These are phyloP conservation scores for Dromius quadrimaculatus DNA, from an alignment of 2,888 invertebrate genomes.

Conservation along the genomic window DNA sequence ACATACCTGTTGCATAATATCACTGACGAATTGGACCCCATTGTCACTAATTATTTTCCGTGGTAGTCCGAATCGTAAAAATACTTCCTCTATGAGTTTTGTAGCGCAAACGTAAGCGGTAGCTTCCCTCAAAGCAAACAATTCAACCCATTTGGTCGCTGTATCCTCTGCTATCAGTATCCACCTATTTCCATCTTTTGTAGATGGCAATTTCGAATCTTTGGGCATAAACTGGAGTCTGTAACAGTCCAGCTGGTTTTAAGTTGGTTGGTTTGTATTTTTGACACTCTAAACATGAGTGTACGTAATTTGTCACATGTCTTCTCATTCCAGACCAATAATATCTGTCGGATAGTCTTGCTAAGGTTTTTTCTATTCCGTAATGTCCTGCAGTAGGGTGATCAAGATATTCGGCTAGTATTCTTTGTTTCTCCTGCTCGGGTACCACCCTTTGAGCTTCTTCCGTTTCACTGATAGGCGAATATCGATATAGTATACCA, in stretches of 20 bases:
- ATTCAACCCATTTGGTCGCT: conserved; percentile 14
- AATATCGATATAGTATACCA: conserved; percentile 52
- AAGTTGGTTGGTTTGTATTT: conserved; percentile 49
- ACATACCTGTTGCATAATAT: conserved; percentile 57
- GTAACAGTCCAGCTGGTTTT: conserved; percentile 45
- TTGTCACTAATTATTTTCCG: conserved; percentile 58
- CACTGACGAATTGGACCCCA: conserved; percentile 56
- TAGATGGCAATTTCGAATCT: conserved; percentile 24
- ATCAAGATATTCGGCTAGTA: conserved; percentile 55
- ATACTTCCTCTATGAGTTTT: conserved; percentile 59
- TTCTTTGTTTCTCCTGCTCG: conserved; percentile 35
- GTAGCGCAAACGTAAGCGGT: conserved; percentile 58
- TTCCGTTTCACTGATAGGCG: conserved; percentile 46
- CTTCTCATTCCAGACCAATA: conserved; percentile 48
- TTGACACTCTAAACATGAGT: conserved; percentile 43
- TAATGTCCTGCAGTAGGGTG: conserved; percentile 41
- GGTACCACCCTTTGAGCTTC: conserved; percentile 55
- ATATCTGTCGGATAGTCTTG: conserved; percentile 25
- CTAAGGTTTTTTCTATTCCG: conserved; percentile 39
- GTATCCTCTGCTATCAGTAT: conserved; percentile 55
- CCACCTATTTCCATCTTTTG: conserved; percentile 56
- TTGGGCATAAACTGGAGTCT: conserved; percentile 25
- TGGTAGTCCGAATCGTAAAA: conserved; percentile 59
- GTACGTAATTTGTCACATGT: conserved; percentile 16
- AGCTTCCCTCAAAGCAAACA: conserved; percentile 59